These are phyloP conservation scores for Tupaia tana DNA, from an alignment of 2,113 vertebrate species.

Conservation along the genomic window DNA sequence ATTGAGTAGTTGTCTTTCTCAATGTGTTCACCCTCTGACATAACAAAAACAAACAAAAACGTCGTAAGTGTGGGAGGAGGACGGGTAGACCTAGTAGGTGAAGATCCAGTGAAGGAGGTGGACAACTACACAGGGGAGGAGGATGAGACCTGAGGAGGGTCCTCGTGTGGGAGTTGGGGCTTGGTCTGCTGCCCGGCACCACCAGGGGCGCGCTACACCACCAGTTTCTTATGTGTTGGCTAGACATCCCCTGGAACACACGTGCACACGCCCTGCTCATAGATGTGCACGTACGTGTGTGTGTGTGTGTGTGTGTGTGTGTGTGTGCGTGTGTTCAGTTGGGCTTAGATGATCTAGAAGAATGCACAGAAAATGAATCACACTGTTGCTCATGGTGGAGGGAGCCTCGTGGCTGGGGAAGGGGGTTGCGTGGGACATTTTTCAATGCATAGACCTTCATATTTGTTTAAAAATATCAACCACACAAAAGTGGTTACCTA, in stretches of 20 bases:
- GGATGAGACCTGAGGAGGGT: accelerated
- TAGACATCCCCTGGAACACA: background rate
- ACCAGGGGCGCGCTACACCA: accelerated
- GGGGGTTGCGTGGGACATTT: background rate
- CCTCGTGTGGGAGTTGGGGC: background rate
- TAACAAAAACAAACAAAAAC: background rate
- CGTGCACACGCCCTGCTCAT: background rate
- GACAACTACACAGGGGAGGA: accelerated
- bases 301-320: accelerated
- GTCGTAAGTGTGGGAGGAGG: background rate
- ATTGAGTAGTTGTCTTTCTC: too few relatives aligned
- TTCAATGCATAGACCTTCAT: background rate
- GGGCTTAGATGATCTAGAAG: background rate
- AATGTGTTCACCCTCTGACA: too few relatives aligned
- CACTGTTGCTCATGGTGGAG: background rate
- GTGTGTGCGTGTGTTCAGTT: background rate
- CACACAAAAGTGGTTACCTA: background rate
- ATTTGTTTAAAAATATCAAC: background rate
- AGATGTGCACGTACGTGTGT: accelerated
- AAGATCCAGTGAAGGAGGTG: background rate
- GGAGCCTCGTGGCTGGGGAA: background rate
- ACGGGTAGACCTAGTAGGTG: background rate
- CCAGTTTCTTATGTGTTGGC: background rate
- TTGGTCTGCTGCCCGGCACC: accelerated
- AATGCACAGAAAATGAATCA: background rate